phyloP scores from a whole-genome alignment of 2,888 invertebrate species.

The Ophion ventricosus region DNA sequence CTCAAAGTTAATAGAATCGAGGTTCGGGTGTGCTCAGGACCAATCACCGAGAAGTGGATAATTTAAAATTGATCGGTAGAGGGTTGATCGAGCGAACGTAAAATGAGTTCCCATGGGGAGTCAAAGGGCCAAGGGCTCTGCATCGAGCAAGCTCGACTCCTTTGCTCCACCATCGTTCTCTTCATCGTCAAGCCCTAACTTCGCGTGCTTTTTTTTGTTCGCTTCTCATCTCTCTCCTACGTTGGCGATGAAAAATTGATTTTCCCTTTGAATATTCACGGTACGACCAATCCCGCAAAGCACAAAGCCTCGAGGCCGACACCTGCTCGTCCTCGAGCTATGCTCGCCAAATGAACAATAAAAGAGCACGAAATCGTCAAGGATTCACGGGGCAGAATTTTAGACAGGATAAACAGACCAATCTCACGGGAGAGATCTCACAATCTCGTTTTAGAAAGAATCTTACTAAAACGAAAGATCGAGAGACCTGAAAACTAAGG shows the following conservation, averaged over 20 bases:
- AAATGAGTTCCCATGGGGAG: conserved; percentile 41
- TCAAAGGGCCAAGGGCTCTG: conserved; percentile 28
- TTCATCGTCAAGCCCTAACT: conserved; percentile 37
- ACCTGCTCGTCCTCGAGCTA: conserved; percentile 34
- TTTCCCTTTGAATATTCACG: conserved; percentile 61
- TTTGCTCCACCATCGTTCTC: conserved; percentile 37
- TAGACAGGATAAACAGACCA: not conserved
- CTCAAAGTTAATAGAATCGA: conserved; percentile 8
- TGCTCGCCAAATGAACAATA: conserved; percentile 52
- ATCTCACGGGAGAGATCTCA: not conserved
- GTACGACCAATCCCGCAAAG: conserved; percentile 50
- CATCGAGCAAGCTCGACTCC: not conserved
- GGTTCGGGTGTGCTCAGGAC: not conserved
- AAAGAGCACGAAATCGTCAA: conserved; percentile 43
- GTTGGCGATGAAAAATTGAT: conserved; percentile 64
- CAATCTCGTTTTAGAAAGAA: too few relatives aligned
- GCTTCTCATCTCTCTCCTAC: conserved; percentile 28
- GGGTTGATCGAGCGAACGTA: conserved; percentile 42
- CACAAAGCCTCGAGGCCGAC: conserved; percentile 48
- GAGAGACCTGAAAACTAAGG: not conserved
- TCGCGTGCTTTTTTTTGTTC: not conserved
- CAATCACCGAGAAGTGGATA: not conserved
- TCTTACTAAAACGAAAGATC: not conserved
- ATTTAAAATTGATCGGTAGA: conserved; percentile 28
- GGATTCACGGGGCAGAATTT: not conserved